Evolutionary conservation across 2,797 vertebrate species (phyloP).

Genomic region (Urophycis tenuis): DNA sequence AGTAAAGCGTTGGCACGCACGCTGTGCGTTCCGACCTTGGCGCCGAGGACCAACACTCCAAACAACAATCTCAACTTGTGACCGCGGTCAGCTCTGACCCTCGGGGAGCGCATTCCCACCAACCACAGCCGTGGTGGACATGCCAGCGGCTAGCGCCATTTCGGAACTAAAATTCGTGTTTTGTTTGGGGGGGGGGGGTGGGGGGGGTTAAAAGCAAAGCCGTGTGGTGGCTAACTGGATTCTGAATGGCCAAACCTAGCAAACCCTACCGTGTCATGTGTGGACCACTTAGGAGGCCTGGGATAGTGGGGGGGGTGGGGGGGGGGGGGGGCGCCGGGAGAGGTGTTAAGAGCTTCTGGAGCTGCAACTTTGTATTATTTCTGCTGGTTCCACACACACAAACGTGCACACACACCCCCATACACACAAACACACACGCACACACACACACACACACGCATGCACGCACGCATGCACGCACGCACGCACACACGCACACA

Average conservation of each 20-base stretch:
- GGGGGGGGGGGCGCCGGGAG: background rate
- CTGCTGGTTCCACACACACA: background rate
- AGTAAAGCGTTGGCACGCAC: conserved; percentile 14
- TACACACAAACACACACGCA: conserved; percentile 3
- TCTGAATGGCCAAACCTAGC: background rate
- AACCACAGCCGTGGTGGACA: background rate
- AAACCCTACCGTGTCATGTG: background rate
- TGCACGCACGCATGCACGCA: background rate
- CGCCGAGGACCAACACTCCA: background rate
- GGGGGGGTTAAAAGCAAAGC: background rate
- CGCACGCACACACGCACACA: background rate
- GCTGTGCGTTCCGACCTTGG: background rate
- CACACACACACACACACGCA: conserved; percentile 1
- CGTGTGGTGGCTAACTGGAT: background rate
- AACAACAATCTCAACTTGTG: background rate
- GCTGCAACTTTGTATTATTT: background rate
- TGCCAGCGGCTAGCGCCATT: background rate
- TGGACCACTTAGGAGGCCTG: background rate
- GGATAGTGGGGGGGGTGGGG: background rate
- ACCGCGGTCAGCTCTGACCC: background rate
- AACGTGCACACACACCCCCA: background rate
- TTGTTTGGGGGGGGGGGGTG: no score
- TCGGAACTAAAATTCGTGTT: background rate
- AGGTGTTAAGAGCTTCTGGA: background rate
- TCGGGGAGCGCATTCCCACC: background rate